Evolutionary conservation across 2,888 invertebrate species (phyloP), one percentile per base, ranked within the genome.

Genomic region (Cetonia aurata): DNA sequence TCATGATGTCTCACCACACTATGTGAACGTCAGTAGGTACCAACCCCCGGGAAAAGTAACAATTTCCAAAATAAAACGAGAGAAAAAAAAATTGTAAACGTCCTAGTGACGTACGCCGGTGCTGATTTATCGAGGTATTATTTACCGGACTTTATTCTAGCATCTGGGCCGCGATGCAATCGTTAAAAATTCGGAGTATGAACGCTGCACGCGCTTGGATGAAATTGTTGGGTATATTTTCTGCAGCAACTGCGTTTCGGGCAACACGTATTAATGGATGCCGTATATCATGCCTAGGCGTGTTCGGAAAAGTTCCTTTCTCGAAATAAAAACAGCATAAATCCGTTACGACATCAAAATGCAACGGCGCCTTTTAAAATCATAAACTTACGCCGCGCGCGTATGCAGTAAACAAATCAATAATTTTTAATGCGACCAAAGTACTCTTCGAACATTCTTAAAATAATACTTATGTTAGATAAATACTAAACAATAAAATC

Each of bases 121-220:
- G 13, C 73, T 73, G 77, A 78, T 78, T 78, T 78, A 78, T 77
- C 50, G 73, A 69, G 72, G 72, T 74, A 77, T 78, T 78, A 78
- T 78, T 77, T 77, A 77, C 71, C 65, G 62, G 68, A 56, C 60
- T 68, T 62, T 60, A 68, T 68, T 68, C 62, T 65, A 50, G 41
- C 68, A 68, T 55, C 55, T 68, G 44, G 46, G 25, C 17, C 62
- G 33, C 31, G 31, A 68, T 62, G 62, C 68, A 62, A 68, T 71
- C 68, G 48, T 62, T 41, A 53, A 71, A 71, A 68, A 68, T 71
- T 71, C 62, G 52, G 44, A 56, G 50, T 68, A 59, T 62, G 65
- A 68, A 56, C 68, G 50, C 60, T 62, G 46, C 53, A 17, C 59
- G 41, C 52, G 48, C 48, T 50, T 48, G 46, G 57, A 70, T 57